These are phyloP conservation scores for Shargacucullia verbasci DNA, from an alignment of 2,888 invertebrate species.

Conservation along the genomic window DNA sequence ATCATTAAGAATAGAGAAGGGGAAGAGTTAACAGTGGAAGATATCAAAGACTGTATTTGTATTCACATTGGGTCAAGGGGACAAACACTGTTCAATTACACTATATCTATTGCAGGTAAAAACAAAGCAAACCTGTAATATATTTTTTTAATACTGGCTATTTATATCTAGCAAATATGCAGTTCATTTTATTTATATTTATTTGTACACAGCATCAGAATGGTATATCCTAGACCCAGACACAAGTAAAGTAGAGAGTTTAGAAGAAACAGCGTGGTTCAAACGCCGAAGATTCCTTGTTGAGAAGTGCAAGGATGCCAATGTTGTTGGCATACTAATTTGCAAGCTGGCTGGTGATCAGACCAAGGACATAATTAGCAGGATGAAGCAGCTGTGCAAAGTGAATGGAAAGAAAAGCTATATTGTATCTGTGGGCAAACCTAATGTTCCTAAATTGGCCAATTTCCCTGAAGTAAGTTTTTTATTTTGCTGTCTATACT, in stretches of 20 bases:
- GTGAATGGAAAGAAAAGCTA: slow-evolving; percentile 95
- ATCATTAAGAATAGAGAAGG: slow-evolving; percentile 64
- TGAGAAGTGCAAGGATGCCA: slow-evolving; percentile 97
- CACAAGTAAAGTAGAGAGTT: slow-evolving; percentile 73
- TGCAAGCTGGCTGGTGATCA: slow-evolving; percentile 96
- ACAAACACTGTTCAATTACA: slow-evolving; percentile 90
- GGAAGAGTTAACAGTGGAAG: slow-evolving; percentile 65
- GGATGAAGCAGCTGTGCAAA: slow-evolving; percentile 92
- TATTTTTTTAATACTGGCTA: too few species aligned
- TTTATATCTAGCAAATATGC: too few species aligned
- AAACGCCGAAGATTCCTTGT: slow-evolving; percentile 95
- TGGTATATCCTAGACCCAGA: slow-evolving; percentile 89
- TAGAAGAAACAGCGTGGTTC: slow-evolving; percentile 88
- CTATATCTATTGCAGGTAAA: slow-evolving; percentile 86
- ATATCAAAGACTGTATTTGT: slow-evolving; percentile 87
- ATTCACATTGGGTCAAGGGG: slow-evolving; percentile 91
- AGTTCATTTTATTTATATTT: too few species aligned
- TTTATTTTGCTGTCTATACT: too few species aligned
- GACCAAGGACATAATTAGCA: slow-evolving; percentile 92
- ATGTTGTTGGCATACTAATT: slow-evolving; percentile 95
- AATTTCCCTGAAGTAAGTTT: slow-evolving; percentile 95
- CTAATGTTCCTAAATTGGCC: slow-evolving; percentile 97
- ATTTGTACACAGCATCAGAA: slow-evolving; percentile 77
- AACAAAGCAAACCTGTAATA: neutral
- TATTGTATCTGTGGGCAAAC: slow-evolving; percentile 97